A percentile compares a stretch with the other conserved stretches of the same genome.
These are phyloP conservation scores for Callaeas wilsoni DNA, from an alignment of 2,113 vertebrate genomes.

Conservation along the genomic window DNA sequence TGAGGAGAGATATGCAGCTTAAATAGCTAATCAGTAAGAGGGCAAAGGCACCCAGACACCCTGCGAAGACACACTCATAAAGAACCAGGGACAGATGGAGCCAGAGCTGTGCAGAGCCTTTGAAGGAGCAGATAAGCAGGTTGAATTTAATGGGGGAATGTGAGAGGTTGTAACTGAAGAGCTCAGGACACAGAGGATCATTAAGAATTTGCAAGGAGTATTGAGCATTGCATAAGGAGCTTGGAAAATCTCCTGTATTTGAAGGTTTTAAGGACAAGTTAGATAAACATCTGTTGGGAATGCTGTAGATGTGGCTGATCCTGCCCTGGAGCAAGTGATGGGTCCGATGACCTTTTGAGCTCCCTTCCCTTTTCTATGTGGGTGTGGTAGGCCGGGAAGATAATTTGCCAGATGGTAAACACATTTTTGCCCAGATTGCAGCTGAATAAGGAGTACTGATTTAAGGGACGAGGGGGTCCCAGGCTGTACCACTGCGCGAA, in stretches of 20 bases:
- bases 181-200: conserved; percentile 48
- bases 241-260: conserved; percentile 14
- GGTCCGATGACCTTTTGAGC: conserved; percentile 44
- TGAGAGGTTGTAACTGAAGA: conserved; percentile 60
- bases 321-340: conserved; percentile 24
- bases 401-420: conserved; percentile 59
- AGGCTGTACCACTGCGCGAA: background rate
- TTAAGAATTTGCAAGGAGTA: conserved; percentile 53
- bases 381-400: conserved; percentile 25
- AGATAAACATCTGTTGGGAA: conserved; percentile 56
- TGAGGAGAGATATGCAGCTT: conserved; percentile 22
- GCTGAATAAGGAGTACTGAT: background rate
- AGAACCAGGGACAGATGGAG: conserved; percentile 61
- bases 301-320: conserved; percentile 45
- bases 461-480: background rate
- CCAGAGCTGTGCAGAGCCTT: conserved; percentile 45
- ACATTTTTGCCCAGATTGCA: conserved; percentile 36
- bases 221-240: background rate
- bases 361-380: background rate
- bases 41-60: conserved; percentile 57
- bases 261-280: conserved; percentile 18
- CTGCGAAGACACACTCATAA: conserved; percentile 46
- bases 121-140: conserved; percentile 60
- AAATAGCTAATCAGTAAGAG: conserved; percentile 54
- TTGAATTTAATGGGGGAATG: conserved; percentile 56